phyloP scores from a whole-genome alignment of 30 jellyfish, hydroid and myxozoan genomes.

The Aurelia coerulea region DNA sequence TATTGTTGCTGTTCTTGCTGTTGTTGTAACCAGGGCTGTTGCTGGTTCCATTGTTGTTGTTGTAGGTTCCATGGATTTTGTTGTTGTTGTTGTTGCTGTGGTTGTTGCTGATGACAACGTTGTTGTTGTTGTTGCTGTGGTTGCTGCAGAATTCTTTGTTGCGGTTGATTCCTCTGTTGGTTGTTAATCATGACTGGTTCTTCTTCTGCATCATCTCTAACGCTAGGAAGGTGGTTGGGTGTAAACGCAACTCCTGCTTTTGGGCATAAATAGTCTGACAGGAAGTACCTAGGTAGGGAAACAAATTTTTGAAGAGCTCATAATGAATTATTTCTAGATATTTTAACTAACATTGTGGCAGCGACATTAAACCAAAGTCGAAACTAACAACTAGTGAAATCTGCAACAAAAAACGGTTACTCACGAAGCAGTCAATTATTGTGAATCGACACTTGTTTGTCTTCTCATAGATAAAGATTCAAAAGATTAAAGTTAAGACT shows the following conservation, averaged over 20 bases:
- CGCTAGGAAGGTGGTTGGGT: constrained; percentile 53
- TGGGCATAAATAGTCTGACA: constrained; percentile 58
- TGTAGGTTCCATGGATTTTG: constrained; percentile 34
- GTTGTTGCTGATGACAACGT: constrained; percentile 2
- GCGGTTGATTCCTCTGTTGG: neutral
- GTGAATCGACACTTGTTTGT: no score
- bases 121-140: constrained; percentile 28
- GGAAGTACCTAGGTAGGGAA: constrained; percentile 35
- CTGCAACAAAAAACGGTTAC: no score
- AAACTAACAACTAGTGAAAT: no score
- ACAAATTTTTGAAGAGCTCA: no score
- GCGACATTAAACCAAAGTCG: no score
- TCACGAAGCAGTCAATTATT: no score
- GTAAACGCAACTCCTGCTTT: constrained; percentile 62
- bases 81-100: constrained; percentile 30
- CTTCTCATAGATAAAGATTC: no score
- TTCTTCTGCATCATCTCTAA: constrained; percentile 3
- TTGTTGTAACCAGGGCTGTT: constrained; percentile 21
- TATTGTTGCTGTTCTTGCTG: constrained; percentile 13
- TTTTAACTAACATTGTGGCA: no score
- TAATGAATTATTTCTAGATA: no score
- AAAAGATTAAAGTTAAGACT: no score
- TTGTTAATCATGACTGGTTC: neutral
- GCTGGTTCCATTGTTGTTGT: constrained; percentile 46
- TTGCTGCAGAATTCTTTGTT: neutral